Evolutionary conservation across 2,888 invertebrate species (phyloP).

Genomic region (Stegophylla sp.): DNA sequence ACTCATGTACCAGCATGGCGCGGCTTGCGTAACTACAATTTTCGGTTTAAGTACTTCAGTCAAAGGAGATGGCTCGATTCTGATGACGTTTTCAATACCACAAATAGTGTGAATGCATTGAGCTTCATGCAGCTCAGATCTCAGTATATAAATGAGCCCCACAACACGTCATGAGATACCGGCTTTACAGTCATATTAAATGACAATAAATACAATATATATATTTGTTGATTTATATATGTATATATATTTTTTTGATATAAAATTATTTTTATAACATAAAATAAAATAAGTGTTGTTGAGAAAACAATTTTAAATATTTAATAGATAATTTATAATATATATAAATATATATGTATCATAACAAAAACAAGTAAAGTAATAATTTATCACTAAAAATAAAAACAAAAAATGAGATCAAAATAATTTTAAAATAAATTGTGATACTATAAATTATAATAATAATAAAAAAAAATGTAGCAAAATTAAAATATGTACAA

Average conservation of each 20-base stretch:
- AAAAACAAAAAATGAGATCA: constrained; percentile 40
- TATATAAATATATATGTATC: background rate
- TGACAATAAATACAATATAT: background rate
- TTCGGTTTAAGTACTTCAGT: too few species aligned
- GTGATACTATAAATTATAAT: background rate
- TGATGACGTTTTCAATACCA: too few species aligned
- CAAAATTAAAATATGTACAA: background rate
- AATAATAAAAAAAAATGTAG: constrained; percentile 7
- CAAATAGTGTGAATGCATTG: too few species aligned
- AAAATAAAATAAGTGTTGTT: background rate
- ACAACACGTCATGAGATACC: too few species aligned
- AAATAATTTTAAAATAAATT: constrained; percentile 5
- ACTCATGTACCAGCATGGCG: too few species aligned
- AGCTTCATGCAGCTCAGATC: too few species aligned
- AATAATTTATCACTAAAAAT: background rate
- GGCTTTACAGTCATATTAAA: too few species aligned
- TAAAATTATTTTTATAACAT: background rate
- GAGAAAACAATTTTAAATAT: background rate
- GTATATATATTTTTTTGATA: too few species aligned
- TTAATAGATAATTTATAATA: background rate
- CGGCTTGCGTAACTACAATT: too few species aligned
- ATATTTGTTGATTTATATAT: background rate
- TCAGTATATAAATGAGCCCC: too few species aligned
- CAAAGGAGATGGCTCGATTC: too few species aligned
- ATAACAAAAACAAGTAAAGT: constrained; percentile 8